These are phyloP conservation scores for Hedychridium roseum DNA, from an alignment of 2,888 invertebrate genomes.

Conservation along the genomic window DNA sequence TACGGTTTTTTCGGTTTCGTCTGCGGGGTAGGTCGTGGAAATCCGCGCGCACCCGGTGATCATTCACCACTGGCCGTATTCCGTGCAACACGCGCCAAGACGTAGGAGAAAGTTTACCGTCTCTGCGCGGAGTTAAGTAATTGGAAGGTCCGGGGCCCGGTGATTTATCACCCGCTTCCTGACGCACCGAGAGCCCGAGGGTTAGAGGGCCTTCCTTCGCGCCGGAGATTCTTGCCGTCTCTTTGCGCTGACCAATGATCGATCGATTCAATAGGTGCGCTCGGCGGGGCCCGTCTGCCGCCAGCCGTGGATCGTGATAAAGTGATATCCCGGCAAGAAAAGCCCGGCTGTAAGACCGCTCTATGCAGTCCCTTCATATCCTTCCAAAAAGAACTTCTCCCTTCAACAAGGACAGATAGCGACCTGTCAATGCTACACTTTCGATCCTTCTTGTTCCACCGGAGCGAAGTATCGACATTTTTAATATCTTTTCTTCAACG, in stretches of 20 bases:
- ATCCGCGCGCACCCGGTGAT: too few relatives aligned
- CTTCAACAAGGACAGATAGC: too few relatives aligned
- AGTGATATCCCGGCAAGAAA: slow-evolving; percentile 38
- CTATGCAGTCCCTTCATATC: too few relatives aligned
- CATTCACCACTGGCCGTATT: too few relatives aligned
- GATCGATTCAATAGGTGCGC: slow-evolving; percentile 45
- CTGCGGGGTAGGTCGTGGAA: too few relatives aligned
- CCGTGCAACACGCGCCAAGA: too few relatives aligned
- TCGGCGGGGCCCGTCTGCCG: slow-evolving; percentile 31
- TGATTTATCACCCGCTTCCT: slow-evolving; percentile 49
- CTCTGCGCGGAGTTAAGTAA: slow-evolving; percentile 41
- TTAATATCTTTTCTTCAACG: slow-evolving; percentile 4
- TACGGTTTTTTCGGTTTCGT: too few relatives aligned
- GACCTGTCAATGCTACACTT: neutral
- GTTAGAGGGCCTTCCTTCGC: slow-evolving; percentile 22
- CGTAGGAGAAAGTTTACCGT: slow-evolving; percentile 14
- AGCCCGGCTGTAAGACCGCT: slow-evolving; percentile 10
- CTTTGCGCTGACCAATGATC: slow-evolving; percentile 49
- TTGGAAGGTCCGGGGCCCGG: slow-evolving; percentile 43
- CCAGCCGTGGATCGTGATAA: slow-evolving; percentile 37
- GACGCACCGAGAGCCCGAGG: slow-evolving; percentile 36
- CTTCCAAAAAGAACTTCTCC: too few relatives aligned
- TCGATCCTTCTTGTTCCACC: slow-evolving; percentile 3
- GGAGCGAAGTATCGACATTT: neutral
- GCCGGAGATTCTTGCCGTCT: slow-evolving; percentile 36